phyloP scores from a whole-genome alignment of 1,140 invertebrate genomes.

The Harpegnathos saltator region DNA sequence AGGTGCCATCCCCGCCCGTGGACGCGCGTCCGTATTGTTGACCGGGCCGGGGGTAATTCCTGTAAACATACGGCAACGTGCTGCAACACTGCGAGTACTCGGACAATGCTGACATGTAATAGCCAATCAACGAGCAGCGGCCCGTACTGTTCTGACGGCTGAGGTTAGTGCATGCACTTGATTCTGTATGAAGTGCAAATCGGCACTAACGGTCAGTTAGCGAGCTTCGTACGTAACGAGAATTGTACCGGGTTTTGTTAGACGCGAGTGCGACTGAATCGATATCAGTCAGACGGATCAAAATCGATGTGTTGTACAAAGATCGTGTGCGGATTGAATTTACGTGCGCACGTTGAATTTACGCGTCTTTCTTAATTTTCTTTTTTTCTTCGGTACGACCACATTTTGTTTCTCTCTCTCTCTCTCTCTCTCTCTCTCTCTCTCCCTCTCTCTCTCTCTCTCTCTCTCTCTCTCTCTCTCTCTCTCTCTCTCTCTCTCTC shows the following conservation, averaged over 20 bases:
- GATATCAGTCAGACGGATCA: not conserved
- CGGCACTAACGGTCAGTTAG: not conserved
- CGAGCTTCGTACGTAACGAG: constrained; percentile 34
- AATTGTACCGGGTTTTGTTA: constrained; percentile 18
- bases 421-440: too few species aligned
- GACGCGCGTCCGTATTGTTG: constrained; percentile 33
- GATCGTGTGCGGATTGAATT: too few species aligned
- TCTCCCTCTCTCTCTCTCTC: too few species aligned
- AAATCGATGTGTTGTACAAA: too few species aligned
- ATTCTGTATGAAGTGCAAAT: constrained; percentile 46
- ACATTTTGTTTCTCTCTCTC: too few species aligned
- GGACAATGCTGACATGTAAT: constrained; percentile 56
- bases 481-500: too few species aligned
- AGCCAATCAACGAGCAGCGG: constrained; percentile 50
- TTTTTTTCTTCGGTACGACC: not conserved
- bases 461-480: too few species aligned
- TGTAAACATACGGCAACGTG: constrained; percentile 42
- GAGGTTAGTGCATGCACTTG: constrained; percentile 27
- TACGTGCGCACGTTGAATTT: not conserved
- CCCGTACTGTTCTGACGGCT: constrained; percentile 50
- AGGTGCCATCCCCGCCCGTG: constrained; percentile 11
- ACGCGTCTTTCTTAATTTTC: not conserved
- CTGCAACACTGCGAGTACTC: constrained; percentile 38
- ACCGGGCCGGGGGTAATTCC: constrained; percentile 44
- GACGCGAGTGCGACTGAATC: constrained; percentile 13